Base-by-base conservation (phyloP, 2,113 vertebrate species). In the Trogon melanurus region DNA sequence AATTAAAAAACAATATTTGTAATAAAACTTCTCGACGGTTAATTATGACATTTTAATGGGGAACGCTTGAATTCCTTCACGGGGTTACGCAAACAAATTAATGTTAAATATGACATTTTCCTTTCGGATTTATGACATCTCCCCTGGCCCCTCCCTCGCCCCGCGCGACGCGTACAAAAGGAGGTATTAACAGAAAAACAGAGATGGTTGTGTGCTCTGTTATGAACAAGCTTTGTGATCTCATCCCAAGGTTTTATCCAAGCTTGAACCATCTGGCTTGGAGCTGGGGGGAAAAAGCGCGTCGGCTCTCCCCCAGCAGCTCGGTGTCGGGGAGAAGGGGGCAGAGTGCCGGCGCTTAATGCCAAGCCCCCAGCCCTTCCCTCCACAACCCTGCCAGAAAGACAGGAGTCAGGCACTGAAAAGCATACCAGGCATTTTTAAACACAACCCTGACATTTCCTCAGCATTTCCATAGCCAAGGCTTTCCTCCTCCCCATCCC, bases 251-350 rank as follows among this genome's bases (percentile, higher is more conserved):
- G 97, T 97, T 98, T 98, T 96, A 97, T 96, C 95, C 57, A 88
- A 96, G 97, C 97, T 96, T 88, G 90, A 97, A 98, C 97, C 98
- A 98, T 99, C 98, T 99, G 99, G 98, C 98, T 99, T 98, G 98
- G 98, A 98, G 91, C 70, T 96, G 96, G 97, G 97, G 97, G 89
- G 88, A 93, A 97, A 36, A 95, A 98, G 98, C 85, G 91, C 98
- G 97, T 97, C 98, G 97, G 97, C 97, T 98, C 96, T 98, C 97
- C 98, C 98, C 98, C 96, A 97, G 98, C 98, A 98, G 98, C 97
- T 97, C 97, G 76, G 98, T 97, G 97, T 98, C 98, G 98, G 98
- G 86, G 89, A 89, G 93, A 97, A 92, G 95, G 96, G 96, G 91
- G 65, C 82, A 64, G 88, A 76, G 93, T 79, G 87, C 88, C 96